Base-by-base conservation (phyloP, 2,888 invertebrate genomes). In the Cryptosula pallasiana region DNA sequence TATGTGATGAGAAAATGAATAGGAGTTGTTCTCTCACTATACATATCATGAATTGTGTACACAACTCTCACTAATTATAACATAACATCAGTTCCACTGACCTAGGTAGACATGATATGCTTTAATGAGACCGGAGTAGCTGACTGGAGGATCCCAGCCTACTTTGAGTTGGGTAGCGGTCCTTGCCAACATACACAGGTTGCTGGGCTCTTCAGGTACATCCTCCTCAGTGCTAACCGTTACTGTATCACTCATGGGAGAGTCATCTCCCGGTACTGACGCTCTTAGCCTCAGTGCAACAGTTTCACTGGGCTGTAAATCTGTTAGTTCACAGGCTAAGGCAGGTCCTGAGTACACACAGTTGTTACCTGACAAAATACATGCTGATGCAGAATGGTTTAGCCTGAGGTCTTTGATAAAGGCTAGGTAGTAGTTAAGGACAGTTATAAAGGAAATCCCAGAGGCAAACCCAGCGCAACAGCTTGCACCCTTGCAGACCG, bases 81-180 rank as follows among this genome's bases (percentile, higher is more conserved):
- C n/a, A n/a, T n/a, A n/a, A n/a, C n/a, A n/a, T n/a, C n/a, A n/a
- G 5, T 55, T 70, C n/a, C 16, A 69, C 75, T 76, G 77, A 81
- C 82, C 82, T 71, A 79, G 73, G 73, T 79, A 82, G 1, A 83
- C 77, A 73, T 80, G 77, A 74, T 83, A 84, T n/a, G 80, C 80
- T 74, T 81, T 82, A 0, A 81, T 73, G 5, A 77, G 74, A 13
- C 83, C 82, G 73, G 81, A 82, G 20, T 74, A 69, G 1, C 77
- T 73, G 57, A 75, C 76, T 0, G 84, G 84, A 0, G 82, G 80
- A 23, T 83, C 82, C 84, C 84, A 84, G 70, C 79, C 80, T 2
- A 84, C 73, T 73, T 83, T 83, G n/a, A 83, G 75, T 75, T 82
- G 82, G 55, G 82, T 81, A 69, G 81, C 79, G 13, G 83, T 84